Percentiles rank a stretch among this genome's conserved stretches.
These are phyloP conservation scores for Serilophus lunatus DNA, from an alignment of 2,113 vertebrate genomes.

Conservation along the genomic window DNA sequence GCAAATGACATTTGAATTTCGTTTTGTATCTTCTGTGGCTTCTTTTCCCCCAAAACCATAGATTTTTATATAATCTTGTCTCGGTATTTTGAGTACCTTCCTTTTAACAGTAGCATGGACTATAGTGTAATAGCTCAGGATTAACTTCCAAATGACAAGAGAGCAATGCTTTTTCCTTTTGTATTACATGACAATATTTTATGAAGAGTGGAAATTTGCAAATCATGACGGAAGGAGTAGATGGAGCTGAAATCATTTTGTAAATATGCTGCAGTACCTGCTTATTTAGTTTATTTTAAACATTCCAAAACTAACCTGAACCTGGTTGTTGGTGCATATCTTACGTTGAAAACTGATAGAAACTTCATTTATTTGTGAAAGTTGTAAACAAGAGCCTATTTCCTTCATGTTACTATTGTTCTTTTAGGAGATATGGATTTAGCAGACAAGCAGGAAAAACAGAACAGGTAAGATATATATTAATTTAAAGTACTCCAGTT, in stretches of 20 bases:
- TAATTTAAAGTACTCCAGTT: background rate
- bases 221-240: background rate
- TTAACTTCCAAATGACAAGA: background rate
- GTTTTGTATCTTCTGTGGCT: background rate
- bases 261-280: background rate
- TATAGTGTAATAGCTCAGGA: background rate
- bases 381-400: background rate
- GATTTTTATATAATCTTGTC: background rate
- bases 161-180: background rate
- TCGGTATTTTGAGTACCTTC: constrained; percentile 47
- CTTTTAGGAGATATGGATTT: constrained; percentile 86
- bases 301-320: background rate
- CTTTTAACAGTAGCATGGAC: background rate
- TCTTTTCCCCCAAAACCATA: background rate
- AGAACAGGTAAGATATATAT: constrained; percentile 78
- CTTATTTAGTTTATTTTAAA: background rate
- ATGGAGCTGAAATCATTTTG: background rate
- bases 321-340: background rate
- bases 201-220: background rate
- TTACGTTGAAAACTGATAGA: background rate
- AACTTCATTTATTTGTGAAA: background rate
- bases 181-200: background rate
- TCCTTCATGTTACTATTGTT: background rate
- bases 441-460: constrained; percentile 82
- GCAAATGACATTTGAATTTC: background rate